A percentile compares a stretch with the other conserved stretches of the same genome.
Conservation (phyloP, 2,888 invertebrate species). For the Habrosyne pyritoides region DNA sequence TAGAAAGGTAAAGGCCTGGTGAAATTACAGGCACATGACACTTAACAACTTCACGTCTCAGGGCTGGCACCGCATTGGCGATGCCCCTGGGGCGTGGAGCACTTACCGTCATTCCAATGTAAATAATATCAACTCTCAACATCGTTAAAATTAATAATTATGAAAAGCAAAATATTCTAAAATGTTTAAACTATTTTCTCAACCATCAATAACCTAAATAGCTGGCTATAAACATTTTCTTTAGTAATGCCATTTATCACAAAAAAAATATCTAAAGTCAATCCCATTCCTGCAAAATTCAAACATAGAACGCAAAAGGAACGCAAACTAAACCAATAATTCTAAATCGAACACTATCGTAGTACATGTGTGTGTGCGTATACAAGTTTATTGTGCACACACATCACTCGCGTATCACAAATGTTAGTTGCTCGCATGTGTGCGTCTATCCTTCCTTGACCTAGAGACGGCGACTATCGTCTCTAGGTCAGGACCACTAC, state of each 20-base stretch:
- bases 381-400: neutral
- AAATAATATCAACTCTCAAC: no score
- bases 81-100: no score
- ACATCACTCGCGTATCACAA: slow-evolving; percentile 13
- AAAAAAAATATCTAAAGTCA: neutral
- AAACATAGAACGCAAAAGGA: slow-evolving; percentile 10
- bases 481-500: slow-evolving; percentile 81
- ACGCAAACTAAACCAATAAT: slow-evolving; percentile 8
- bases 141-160: no score
- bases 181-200: no score
- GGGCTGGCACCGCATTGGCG: no score
- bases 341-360: slow-evolving; percentile 10
- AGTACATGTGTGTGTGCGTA: slow-evolving; percentile 5
- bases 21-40: no score
- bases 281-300: slow-evolving; percentile 11
- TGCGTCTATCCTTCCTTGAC: slow-evolving; percentile 82
- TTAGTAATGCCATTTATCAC: neutral
- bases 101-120: no score
- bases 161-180: no score
- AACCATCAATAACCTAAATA: no score
- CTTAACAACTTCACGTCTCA: no score
- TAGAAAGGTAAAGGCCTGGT: no score
- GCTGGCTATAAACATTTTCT: no score
- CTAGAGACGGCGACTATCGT: slow-evolving; percentile 76
- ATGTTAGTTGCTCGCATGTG: slow-evolving; percentile 47